These are phyloP conservation scores for Drosophila pruinosa DNA, from an alignment of 1,140 invertebrate genomes.

Conservation along the genomic window DNA sequence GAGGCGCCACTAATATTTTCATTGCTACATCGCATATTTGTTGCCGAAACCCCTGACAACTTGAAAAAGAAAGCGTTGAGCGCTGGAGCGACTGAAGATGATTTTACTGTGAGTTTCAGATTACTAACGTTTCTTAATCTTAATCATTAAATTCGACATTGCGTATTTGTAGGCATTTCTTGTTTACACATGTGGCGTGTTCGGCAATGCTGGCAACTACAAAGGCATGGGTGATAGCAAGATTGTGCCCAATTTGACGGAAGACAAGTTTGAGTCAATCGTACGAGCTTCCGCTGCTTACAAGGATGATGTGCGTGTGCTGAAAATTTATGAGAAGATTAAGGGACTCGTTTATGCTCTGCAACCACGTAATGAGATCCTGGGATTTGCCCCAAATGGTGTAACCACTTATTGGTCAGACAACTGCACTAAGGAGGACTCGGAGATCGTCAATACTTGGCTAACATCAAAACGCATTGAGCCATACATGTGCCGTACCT, in stretches of 20 bases:
- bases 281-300: conserved; percentile 89
- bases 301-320: conserved; percentile 84
- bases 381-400: conserved; percentile 92
- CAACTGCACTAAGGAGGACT: conserved; percentile 94
- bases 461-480: conserved; percentile 92
- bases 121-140: background rate
- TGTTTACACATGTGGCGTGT: conserved; percentile 92
- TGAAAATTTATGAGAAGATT: conserved; percentile 85
- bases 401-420: conserved; percentile 96
- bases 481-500: conserved; percentile 93
- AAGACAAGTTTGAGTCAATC: conserved; percentile 89
- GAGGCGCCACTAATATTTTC: conserved; percentile 95
- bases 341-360: conserved; percentile 88
- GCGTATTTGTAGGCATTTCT: conserved; percentile 88
- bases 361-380: conserved; percentile 87
- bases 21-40: conserved; percentile 92
- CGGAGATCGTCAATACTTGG: conserved; percentile 92
- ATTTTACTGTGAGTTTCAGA: conserved; percentile 89
- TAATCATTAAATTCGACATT: background rate
- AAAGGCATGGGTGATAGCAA: conserved; percentile 97
- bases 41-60: conserved; percentile 87
- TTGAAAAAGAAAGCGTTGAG: conserved; percentile 87
- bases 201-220: conserved; percentile 96
- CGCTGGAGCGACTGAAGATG: conserved; percentile 89
- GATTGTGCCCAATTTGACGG: conserved; percentile 93